Evolutionary conservation across 2,113 vertebrate species (phyloP).

Genomic region (Prochilodus magdalenae): DNA sequence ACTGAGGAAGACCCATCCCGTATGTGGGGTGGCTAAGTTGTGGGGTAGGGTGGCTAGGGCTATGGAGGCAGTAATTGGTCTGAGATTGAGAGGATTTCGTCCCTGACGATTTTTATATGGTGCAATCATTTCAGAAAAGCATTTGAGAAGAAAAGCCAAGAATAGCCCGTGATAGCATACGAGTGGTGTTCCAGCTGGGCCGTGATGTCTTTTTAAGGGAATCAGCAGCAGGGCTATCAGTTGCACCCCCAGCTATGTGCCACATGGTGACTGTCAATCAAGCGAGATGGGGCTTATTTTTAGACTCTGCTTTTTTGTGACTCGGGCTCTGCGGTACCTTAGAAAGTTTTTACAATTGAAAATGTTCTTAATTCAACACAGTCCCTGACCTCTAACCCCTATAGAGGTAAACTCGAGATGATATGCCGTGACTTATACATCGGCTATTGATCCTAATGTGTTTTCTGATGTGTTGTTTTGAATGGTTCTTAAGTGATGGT

Average conservation of each 20-base stretch:
- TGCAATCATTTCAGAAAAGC: constrained; percentile 77
- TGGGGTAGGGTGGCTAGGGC: background rate
- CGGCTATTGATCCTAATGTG: too few species aligned
- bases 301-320: constrained; percentile 86
- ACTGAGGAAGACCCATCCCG: background rate
- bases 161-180: constrained; percentile 95
- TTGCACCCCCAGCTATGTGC: constrained; percentile 85
- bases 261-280: constrained; percentile 98
- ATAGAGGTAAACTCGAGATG: background rate
- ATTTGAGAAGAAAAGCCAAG: constrained; percentile 81
- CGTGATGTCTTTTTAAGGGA: constrained; percentile 99
- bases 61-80: constrained; percentile 6
- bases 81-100: constrained; percentile 41
- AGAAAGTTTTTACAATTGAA: constrained; percentile 20
- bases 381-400: too few species aligned
- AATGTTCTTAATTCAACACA: background rate
- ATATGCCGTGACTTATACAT: background rate
- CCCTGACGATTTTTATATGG: constrained; percentile 83
- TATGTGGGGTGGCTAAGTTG: background rate
- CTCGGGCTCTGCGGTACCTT: constrained; percentile 67
- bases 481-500: too few species aligned
- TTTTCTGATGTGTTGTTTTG: too few species aligned
- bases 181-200: constrained; percentile 80
- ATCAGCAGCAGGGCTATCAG: constrained; percentile 89
- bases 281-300: constrained; percentile 81